Percentiles rank a stretch among this genome's conserved stretches.
Evolutionary conservation across 2,113 vertebrate genomes (phyloP).

Genomic region (Anas platyrhynchos): DNA sequence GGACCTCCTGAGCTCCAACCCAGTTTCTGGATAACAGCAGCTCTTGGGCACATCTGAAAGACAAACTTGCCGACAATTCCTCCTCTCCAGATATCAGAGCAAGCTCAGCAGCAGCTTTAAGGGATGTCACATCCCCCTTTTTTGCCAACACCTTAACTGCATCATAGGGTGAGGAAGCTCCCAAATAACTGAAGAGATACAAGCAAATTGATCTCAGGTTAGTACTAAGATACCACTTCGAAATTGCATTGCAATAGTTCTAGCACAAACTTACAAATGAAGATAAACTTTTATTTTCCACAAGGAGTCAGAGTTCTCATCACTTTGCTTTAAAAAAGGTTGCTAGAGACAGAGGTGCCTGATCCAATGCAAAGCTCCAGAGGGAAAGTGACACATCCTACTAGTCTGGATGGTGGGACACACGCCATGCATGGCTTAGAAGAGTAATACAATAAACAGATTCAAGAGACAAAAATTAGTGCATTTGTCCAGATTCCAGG

Average conservation of each 20-base stretch:
- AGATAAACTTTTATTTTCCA: background rate
- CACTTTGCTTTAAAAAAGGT: background rate
- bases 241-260: background rate
- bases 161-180: conserved; percentile 86
- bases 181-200: conserved; percentile 83
- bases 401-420: no score
- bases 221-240: background rate
- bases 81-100: conserved; percentile 83
- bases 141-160: conserved; percentile 92
- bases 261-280: background rate
- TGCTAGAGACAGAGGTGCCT: background rate
- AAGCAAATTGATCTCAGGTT: background rate
- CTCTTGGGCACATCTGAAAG: conserved; percentile 90
- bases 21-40: conserved; percentile 85
- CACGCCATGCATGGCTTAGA: background rate
- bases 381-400: background rate
- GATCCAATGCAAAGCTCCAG: background rate
- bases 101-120: conserved; percentile 84
- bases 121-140: conserved; percentile 88
- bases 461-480: background rate
- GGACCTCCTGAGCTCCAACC: conserved; percentile 85
- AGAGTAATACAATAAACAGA: background rate
- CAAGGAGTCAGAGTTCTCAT: background rate
- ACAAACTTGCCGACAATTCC: conserved; percentile 83
- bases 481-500: background rate